Evolutionary conservation across 2,888 invertebrate species (phyloP).

Genomic region (Eristalinus aeneus): DNA sequence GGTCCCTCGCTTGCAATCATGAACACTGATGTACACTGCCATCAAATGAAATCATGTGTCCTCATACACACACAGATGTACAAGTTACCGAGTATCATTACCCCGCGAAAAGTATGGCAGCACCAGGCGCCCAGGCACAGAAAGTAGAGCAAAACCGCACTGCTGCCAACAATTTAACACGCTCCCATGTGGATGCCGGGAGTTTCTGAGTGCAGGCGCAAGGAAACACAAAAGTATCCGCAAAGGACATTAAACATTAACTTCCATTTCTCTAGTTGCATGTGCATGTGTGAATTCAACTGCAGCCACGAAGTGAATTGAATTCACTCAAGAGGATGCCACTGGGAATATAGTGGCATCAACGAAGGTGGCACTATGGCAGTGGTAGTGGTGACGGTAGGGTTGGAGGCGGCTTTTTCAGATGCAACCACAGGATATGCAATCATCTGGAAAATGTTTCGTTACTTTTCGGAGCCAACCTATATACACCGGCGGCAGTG

Average conservation of each 20-base stretch:
- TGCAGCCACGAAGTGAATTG: slow-evolving; percentile 63
- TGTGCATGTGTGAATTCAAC: neutral
- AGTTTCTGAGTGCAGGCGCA: slow-evolving; percentile 31
- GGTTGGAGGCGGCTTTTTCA: neutral
- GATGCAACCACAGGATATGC: slow-evolving; percentile 56
- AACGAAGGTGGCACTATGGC: slow-evolving; percentile 1
- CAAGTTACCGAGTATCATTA: neutral
- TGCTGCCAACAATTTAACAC: slow-evolving; percentile 57
- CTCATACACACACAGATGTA: neutral
- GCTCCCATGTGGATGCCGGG: slow-evolving; percentile 7
- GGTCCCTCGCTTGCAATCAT: slow-evolving; percentile 28
- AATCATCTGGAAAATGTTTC: slow-evolving; percentile 69
- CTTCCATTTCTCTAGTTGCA: slow-evolving; percentile 33
- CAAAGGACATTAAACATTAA: slow-evolving; percentile 67
- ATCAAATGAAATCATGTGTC: neutral
- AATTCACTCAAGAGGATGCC: slow-evolving; percentile 14
- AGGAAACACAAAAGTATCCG: slow-evolving; percentile 40
- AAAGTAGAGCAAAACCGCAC: slow-evolving; percentile 54
- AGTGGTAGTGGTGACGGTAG: neutral
- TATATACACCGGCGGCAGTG: neutral
- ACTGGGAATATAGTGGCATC: neutral
- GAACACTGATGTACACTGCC: neutral
- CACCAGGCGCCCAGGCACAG: slow-evolving; percentile 54
- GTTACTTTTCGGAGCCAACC: slow-evolving; percentile 26
- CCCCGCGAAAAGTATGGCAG: slow-evolving; percentile 34